Evolutionary conservation across 2,113 vertebrate genomes (phyloP).

Genomic region (Colistium nudipinnis): DNA sequence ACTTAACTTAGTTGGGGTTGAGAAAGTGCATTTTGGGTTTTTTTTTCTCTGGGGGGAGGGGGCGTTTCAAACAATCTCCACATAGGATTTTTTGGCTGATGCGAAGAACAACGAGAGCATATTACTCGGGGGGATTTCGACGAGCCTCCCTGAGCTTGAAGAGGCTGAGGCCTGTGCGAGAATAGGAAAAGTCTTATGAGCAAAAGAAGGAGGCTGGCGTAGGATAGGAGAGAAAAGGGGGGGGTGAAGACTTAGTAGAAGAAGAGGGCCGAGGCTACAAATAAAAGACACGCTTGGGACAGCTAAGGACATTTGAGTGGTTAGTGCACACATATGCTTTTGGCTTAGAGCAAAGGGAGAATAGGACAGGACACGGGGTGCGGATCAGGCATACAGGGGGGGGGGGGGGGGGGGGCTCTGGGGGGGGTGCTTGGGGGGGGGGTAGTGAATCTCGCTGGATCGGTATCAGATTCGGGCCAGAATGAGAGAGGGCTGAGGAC

Average conservation of each 20-base stretch:
- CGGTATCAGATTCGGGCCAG: conserved; percentile 28
- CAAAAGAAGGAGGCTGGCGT: conserved; percentile 59
- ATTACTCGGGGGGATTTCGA: conserved; percentile 1
- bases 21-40: background rate
- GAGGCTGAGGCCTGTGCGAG: conserved; percentile 50
- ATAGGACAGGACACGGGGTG: conserved; percentile 66
- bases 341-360: conserved; percentile 67
- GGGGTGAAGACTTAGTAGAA: conserved; percentile 51
- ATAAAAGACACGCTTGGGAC: conserved; percentile 72
- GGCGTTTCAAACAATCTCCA: background rate
- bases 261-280: conserved; percentile 68
- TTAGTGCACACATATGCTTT: conserved; percentile 75
- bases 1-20: background rate
- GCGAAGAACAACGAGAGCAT: background rate
- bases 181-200: conserved; percentile 51
- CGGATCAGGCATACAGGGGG: conserved; percentile 65
- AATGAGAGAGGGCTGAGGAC: background rate
- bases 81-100: background rate
- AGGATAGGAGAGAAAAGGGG: conserved; percentile 33
- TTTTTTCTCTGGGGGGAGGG: no score
- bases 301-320: conserved; percentile 70
- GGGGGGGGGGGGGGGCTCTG: conserved; percentile 57
- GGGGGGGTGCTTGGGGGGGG: conserved; percentile 46
- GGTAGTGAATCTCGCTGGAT: conserved; percentile 31
- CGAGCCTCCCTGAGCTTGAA: conserved; percentile 24